These are phyloP conservation scores for Argyresthia goedartella DNA, from an alignment of 2,888 invertebrate genomes.

Conservation along the genomic window DNA sequence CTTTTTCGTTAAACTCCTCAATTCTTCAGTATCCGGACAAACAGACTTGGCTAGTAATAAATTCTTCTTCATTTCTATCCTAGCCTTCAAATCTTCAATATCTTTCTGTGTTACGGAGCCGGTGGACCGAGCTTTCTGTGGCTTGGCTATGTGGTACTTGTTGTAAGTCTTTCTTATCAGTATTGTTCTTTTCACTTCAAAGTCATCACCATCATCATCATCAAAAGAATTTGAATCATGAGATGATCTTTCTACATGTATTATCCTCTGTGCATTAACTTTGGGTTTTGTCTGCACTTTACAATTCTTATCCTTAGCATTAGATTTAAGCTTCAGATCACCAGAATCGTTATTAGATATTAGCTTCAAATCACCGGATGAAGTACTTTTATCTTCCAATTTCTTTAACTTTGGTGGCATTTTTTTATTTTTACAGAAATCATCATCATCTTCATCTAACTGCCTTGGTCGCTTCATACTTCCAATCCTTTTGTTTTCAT, in stretches of 20 bases:
- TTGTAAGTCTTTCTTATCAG: constrained; percentile 43
- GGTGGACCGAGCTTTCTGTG: constrained; percentile 48
- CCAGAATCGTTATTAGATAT: constrained; percentile 5
- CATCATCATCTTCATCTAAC: constrained; percentile 21
- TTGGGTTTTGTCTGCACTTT: background rate
- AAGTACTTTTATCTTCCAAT: constrained; percentile 23
- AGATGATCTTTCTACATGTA: constrained; percentile 17
- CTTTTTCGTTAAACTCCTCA: constrained; percentile 54
- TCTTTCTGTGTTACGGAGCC: constrained; percentile 57
- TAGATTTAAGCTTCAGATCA: constrained; percentile 11
- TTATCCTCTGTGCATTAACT: constrained; percentile 1
- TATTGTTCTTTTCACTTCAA: constrained; percentile 42
- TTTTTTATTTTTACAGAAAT: constrained; percentile 24
- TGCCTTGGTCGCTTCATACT: constrained; percentile 5
- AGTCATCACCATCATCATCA: constrained; percentile 47
- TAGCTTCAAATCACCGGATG: constrained; percentile 17
- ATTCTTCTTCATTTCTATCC: constrained; percentile 54
- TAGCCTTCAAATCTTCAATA: constrained; percentile 44
- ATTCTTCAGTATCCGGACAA: constrained; percentile 55
- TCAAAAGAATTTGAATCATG: constrained; percentile 23
- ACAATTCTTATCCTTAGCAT: constrained; percentile 4
- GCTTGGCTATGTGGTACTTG: constrained; percentile 32
- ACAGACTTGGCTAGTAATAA: constrained; percentile 39
- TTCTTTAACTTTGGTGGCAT: constrained; percentile 20
- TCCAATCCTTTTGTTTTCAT: constrained; percentile 7